Evolutionary conservation across 92 coral and sea anemone genomes (phyloP).

Genomic region (Bergia sp.): DNA sequence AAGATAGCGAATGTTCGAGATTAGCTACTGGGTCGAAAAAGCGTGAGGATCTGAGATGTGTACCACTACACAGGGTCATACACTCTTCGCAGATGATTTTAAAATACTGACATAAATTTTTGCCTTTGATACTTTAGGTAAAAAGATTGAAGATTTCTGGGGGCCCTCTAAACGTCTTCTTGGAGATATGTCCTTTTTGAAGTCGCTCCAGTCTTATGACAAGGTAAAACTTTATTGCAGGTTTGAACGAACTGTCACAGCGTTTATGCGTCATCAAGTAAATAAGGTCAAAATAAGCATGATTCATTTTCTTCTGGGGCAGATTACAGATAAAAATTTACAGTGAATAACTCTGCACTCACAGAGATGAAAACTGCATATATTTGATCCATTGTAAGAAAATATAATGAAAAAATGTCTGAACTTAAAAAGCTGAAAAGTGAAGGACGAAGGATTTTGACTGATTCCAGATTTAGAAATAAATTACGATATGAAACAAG

Average conservation of each 20-base stretch:
- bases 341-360: too few species aligned
- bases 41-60: background rate
- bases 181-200: constrained; percentile 96
- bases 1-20: too few species aligned
- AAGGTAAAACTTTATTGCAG: constrained; percentile 59
- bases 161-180: constrained; percentile 95
- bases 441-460: background rate
- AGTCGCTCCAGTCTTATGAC: constrained; percentile 92
- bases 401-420: too few species aligned
- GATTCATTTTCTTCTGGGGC: too few species aligned
- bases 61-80: background rate
- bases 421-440: too few species aligned
- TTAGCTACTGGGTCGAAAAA: too few species aligned
- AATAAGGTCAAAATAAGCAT: too few species aligned
- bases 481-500: too few species aligned
- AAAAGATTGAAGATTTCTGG: constrained; percentile 99
- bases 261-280: background rate
- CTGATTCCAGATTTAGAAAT: background rate
- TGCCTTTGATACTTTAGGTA: constrained; percentile 60
- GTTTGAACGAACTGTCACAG: background rate
- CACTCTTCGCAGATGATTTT: background rate
- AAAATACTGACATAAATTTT: background rate
- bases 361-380: too few species aligned
- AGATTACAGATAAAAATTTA: too few species aligned
- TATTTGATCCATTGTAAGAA: too few species aligned